A percentile compares a stretch with the other conserved stretches of the same genome.
These are phyloP conservation scores for Diplosoma virens DNA, from an alignment of 23 tunicate genomes.

Conservation along the genomic window DNA sequence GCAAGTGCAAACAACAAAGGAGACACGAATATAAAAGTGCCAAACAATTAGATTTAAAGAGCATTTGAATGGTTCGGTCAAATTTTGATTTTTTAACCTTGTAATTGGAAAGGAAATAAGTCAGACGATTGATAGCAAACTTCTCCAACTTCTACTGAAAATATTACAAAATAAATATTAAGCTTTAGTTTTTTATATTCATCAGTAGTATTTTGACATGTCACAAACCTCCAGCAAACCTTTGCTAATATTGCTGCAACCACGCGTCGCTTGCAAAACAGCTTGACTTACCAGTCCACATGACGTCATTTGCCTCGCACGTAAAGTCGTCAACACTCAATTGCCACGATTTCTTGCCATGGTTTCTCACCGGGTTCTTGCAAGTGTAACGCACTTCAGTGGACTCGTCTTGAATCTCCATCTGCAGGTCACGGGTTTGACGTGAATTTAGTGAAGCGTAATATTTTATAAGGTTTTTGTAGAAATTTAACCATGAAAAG, in stretches of 20 bases:
- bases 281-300: conserved; percentile 32
- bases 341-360: conserved; percentile 36
- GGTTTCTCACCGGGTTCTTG: conserved; percentile 55
- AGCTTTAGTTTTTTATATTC: neutral
- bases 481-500: too few relatives aligned
- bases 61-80: too few relatives aligned
- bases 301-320: conserved; percentile 39
- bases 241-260: neutral
- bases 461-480: too few relatives aligned
- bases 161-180: neutral
- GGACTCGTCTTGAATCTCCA: conserved; percentile 29
- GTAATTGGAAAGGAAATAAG: neutral
- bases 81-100: too few relatives aligned
- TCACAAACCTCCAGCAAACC: neutral
- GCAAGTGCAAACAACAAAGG: too few relatives aligned
- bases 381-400: conserved; percentile 54
- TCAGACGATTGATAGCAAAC: neutral
- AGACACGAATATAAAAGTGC: too few relatives aligned
- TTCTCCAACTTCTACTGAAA: neutral
- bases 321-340: conserved; percentile 29
- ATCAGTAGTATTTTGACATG: neutral
- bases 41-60: too few relatives aligned
- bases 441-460: too few relatives aligned
- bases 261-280: neutral
- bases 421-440: too few relatives aligned